Conservation (phyloP, 1,140 invertebrate species). For the Apis florea region DNA sequence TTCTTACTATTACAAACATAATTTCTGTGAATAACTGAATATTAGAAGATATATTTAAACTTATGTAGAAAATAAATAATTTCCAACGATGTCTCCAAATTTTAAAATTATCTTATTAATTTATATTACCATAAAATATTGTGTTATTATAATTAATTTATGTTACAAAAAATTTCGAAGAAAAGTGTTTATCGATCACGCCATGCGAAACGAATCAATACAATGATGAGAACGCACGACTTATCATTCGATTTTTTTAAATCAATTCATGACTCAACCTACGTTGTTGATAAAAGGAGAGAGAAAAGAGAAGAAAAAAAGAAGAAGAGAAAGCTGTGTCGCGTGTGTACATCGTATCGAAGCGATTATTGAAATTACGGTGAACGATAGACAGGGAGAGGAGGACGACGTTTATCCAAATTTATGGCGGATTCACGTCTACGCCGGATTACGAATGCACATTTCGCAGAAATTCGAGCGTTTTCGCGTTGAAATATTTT, state of each 20-base stretch:
- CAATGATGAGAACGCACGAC: too few relatives aligned
- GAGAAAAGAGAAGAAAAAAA: not conserved
- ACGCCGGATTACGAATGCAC: conserved; percentile 40
- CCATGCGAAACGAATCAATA: not conserved
- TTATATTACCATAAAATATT: too few relatives aligned
- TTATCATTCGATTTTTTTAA: conserved; percentile 44
- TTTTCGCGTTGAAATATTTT: conserved; percentile 29
- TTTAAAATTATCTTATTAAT: too few relatives aligned
- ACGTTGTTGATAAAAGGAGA: conserved; percentile 42
- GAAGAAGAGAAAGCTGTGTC: not conserved
- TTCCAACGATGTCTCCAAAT: too few relatives aligned
- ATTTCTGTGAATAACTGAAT: too few relatives aligned
- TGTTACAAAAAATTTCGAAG: too few relatives aligned
- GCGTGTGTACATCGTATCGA: conserved; percentile 3
- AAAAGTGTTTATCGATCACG: not conserved
- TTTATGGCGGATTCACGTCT: conserved; percentile 50
- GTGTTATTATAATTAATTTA: too few relatives aligned
- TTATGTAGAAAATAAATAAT: too few relatives aligned
- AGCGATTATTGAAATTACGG: conserved; percentile 51
- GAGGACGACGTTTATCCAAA: conserved; percentile 40
- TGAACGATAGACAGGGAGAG: not conserved
- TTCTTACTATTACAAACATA: too few relatives aligned
- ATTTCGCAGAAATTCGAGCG: conserved; percentile 45
- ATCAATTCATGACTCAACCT: not conserved
- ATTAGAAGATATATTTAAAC: too few relatives aligned